These are phyloP conservation scores for Xerus inauris DNA, from an alignment of 2,113 vertebrate species.

Conservation along the genomic window DNA sequence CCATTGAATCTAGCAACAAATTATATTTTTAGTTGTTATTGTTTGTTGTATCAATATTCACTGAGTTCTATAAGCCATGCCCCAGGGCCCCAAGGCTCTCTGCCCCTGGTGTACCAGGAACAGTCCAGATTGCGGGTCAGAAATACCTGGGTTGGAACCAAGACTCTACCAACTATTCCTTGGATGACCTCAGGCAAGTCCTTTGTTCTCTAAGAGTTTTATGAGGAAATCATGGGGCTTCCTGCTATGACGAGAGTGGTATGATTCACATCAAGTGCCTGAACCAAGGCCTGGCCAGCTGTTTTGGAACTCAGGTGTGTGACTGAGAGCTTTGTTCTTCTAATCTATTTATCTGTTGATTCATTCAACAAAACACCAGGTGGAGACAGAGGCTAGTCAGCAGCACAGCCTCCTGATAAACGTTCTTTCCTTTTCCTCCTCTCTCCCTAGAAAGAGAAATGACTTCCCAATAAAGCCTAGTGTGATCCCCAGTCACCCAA, in stretches of 20 bases:
- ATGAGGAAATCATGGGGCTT: background rate
- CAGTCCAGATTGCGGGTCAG: background rate
- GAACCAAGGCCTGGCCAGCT: background rate
- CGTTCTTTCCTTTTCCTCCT: background rate
- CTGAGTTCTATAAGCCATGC: background rate
- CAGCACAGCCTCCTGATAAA: background rate
- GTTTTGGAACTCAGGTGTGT: background rate
- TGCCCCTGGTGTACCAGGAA: background rate
- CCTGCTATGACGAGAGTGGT: background rate
- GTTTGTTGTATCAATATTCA: background rate
- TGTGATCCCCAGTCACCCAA: background rate
- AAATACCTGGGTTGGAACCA: background rate
- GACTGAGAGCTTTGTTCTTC: too few species aligned
- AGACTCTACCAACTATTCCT: too few species aligned
- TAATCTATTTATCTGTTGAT: background rate
- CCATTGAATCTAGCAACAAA: background rate
- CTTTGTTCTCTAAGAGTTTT: background rate
- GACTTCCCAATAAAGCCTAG: background rate
- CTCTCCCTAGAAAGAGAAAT: background rate
- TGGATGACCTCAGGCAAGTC: background rate
- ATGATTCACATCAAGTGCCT: background rate
- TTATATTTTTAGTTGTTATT: background rate
- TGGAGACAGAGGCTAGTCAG: slow-evolving; percentile 55
- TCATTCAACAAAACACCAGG: slow-evolving; percentile 46
- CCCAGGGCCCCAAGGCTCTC: background rate